Evolutionary conservation across 1,140 invertebrate species (phyloP), one percentile per base, ranked within the genome.

Genomic region (Sitophilus oryzae): DNA sequence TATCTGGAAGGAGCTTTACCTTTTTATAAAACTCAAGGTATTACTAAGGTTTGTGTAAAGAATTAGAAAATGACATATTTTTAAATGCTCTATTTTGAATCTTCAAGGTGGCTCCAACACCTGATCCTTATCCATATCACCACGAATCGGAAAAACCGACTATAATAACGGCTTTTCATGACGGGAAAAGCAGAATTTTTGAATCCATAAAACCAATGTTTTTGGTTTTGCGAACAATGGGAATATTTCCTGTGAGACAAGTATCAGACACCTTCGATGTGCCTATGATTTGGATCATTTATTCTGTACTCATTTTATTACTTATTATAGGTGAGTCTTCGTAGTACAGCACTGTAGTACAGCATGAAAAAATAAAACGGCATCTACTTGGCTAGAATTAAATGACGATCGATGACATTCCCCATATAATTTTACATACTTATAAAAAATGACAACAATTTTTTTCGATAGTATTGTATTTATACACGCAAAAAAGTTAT

Each of bases 181-280:
- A 56, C 4, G 44, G 40, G 4, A 41, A 49, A 1, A 56, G 45
- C 23, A 44, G 8, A 22, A 56, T 56, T 0, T 56, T 43, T 23
- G 16, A 46, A 9, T 9, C 23, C 38, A 75, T 82, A 34, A 77
- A 77, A 30, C 80, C 82, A 1, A 75, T 82, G 1, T 75, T 81
- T 50, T 71, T 70, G 44, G 65, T 82, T 23, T 51, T 82, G 14
- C 71, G 77, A 35, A 53, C 76, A 11, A 74, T 83, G 68, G 82
- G 81, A 6, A 76, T 79, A 1, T 67, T 82, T 38, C 82, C 82
- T 3, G 71, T 82, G 18, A 76, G 72, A 3, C 69, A 74, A 35
- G 61, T 67, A 2, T 68, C 71, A 18, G 60, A 71, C 0, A 73
- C 76, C 1, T 59, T 76, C 4, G 78, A 79, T 3, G 47, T 79